A percentile compares a stretch with the other conserved stretches of the same genome.
phyloP scores from a whole-genome alignment of 2,888 invertebrate species.

The Limenitis camilla region DNA sequence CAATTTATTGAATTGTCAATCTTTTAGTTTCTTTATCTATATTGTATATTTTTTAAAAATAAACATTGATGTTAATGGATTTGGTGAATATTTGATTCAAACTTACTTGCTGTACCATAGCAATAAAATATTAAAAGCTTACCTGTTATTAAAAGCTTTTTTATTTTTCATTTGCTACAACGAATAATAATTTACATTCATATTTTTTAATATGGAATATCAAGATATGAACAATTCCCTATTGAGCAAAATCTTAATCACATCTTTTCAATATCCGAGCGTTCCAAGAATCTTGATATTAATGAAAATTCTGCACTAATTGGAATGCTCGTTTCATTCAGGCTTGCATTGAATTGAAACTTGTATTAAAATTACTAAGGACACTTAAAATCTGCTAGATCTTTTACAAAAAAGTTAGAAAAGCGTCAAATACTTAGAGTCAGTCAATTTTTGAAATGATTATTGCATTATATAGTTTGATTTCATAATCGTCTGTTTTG shows the following conservation, averaged over 20 bases:
- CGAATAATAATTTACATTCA: not conserved
- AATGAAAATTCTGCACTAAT: constrained; percentile 67
- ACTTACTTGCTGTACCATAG: no score
- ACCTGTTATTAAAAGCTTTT: no score
- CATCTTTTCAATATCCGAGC: constrained; percentile 61
- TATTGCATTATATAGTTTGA: no score
- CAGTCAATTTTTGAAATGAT: no score
- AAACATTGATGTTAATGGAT: no score
- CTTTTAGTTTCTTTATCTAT: constrained; percentile 30
- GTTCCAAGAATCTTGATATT: constrained; percentile 62
- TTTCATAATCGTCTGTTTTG: no score
- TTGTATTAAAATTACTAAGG: constrained; percentile 20
- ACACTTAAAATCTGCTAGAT: constrained; percentile 8
- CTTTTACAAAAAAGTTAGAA: no score
- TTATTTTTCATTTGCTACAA: not conserved
- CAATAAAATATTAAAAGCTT: no score
- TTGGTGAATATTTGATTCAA: no score
- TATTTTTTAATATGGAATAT: not conserved
- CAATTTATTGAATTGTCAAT: constrained; percentile 45
- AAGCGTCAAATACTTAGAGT: no score
- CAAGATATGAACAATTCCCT: constrained; percentile 18
- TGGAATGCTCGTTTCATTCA: constrained; percentile 60
- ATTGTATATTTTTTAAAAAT: no score
- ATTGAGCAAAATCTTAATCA: constrained; percentile 60
- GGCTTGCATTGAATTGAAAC: constrained; percentile 14